A percentile compares a stretch with the other conserved stretches of the same genome.
Conservation (phyloP, 2,888 invertebrate genomes). For the Congeria kusceri region DNA sequence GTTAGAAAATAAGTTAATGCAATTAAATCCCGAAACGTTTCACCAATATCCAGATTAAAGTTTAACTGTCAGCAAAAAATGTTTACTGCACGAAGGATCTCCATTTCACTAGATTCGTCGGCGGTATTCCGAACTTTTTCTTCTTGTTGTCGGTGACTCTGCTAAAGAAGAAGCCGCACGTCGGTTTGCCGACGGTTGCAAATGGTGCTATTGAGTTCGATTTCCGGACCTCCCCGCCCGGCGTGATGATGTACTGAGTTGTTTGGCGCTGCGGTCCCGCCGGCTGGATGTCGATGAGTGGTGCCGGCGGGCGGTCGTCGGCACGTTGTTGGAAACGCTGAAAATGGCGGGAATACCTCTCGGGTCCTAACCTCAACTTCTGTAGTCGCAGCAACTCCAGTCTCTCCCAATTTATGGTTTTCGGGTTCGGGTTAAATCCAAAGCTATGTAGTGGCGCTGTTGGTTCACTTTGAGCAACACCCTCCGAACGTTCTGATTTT, state of each 20-base stretch:
- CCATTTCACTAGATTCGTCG: conserved; percentile 83
- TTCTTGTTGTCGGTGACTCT: conserved; percentile 82
- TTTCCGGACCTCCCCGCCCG: conserved; percentile 58
- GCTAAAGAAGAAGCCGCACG: conserved; percentile 83
- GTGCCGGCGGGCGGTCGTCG: conserved; percentile 15
- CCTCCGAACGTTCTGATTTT: no score
- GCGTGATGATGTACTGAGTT: conserved; percentile 49
- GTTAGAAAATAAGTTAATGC: background rate
- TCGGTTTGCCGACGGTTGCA: conserved; percentile 81
- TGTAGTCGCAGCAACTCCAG: conserved; percentile 78
- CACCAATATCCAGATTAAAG: background rate
- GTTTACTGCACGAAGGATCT: conserved; percentile 73
- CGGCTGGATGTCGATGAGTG: conserved; percentile 23
- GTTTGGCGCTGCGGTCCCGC: conserved; percentile 11
- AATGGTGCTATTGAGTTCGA: conserved; percentile 82
- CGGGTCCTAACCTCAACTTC: conserved; percentile 75
- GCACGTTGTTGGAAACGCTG: conserved; percentile 63
- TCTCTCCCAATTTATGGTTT: conserved; percentile 78
- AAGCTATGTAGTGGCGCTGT: conserved; percentile 42
- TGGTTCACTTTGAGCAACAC: no score
- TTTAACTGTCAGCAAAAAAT: background rate
- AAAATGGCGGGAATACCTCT: conserved; percentile 81
- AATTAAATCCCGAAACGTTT: background rate
- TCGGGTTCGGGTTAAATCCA: conserved; percentile 68
- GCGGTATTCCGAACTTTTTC: conserved; percentile 82